These are phyloP conservation scores for Galagoides demidoff DNA, from an alignment of 2,797 vertebrate genomes.

Conservation along the genomic window DNA sequence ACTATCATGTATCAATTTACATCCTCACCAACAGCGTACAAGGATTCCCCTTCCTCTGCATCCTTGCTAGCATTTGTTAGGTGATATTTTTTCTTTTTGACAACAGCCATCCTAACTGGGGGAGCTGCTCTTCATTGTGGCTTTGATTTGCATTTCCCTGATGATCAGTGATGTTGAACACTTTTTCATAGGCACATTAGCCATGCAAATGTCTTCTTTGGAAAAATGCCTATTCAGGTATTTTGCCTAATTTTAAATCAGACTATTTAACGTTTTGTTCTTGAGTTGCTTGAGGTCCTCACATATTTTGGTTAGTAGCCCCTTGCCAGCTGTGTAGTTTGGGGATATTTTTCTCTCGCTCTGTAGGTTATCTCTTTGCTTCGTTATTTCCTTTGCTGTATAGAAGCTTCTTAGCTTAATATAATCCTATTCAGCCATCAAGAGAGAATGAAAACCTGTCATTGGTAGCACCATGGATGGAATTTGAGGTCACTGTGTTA, in stretches of 20 bases:
- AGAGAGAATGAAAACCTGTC: neutral
- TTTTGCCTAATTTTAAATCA: neutral
- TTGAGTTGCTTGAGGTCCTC: neutral
- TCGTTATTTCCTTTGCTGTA: neutral
- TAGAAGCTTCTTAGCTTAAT: neutral
- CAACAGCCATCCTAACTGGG: neutral
- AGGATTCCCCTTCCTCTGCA: neutral
- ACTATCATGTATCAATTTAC: no score
- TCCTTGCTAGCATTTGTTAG: neutral
- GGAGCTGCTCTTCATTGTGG: neutral
- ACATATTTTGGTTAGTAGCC: neutral
- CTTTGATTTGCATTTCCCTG: neutral
- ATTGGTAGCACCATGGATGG: neutral
- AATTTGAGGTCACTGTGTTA: neutral
- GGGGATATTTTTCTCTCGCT: neutral
- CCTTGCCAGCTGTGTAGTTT: neutral
- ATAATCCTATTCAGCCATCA: neutral
- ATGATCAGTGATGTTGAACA: neutral
- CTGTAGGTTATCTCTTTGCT: neutral
- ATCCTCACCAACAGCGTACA: neutral
- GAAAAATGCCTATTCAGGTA: neutral
- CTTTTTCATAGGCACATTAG: neutral
- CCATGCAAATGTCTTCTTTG: neutral
- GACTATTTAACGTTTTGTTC: neutral
- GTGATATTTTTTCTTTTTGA: neutral